Evolutionary conservation across 64 coral and sea anemone species (phyloP), one percentile per base, ranked within the genome.

Genomic region (Porites australiensis): DNA sequence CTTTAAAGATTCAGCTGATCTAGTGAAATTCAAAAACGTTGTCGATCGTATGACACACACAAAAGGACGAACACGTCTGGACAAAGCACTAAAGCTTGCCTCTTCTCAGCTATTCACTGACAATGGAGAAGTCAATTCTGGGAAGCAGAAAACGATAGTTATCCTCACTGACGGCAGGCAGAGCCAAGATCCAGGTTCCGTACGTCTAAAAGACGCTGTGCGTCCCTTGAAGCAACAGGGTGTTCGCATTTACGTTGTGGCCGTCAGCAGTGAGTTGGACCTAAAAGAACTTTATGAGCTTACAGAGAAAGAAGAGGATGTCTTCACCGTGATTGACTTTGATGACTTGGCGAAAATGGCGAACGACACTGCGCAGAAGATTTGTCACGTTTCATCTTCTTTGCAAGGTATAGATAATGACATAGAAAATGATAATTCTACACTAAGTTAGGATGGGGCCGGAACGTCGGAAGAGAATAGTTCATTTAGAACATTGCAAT

Each of bases 121-220:
- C 7, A 47, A 52, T 58, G 87, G 91, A 47, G 95, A 91, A 0
- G 74, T 74, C 23, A 91, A 92, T 23, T 66, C 82, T 3, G 88
- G 77, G 4, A 86, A 87, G 18, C 88, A 82, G 14, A 96, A 94
- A n/a, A 58, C 93, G 7, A 82, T 90, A 10, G 61, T 96, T 62
- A 74, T 96, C 69, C 64, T 96, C 16, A 96, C 95, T 2, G 95
- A 96, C 61, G 95, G 95, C 43, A 85, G 88, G 37, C 92, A 96
- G 67, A 96, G 91, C 4, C 91, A 89, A 8, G 95, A 93, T 3
- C 87, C 82, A 18, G 95, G 91, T 58, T 77, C 81, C 7, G 54
- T 93, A 15, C 53, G 80, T 2, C 65, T 89, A 11, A 8, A 61
- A 46, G 72, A 87, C 21, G 95, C 92, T 5, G 77, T 91, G 21